Base-by-base conservation (phyloP, 2,888 invertebrate genomes). In the Entomobrya multifasciata region DNA sequence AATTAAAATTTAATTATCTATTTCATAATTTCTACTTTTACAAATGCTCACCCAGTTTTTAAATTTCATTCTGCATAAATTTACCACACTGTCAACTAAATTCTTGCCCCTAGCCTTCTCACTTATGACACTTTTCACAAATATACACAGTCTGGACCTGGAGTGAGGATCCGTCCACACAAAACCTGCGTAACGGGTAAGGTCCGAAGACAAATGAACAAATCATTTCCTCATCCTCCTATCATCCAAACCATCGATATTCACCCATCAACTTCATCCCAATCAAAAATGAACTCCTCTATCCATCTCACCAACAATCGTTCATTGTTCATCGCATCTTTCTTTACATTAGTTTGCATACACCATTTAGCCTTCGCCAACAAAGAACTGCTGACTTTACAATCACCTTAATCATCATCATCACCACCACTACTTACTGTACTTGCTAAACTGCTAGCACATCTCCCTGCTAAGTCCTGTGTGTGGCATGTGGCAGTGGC, bases 381-480 rank as follows among this genome's bases (percentile, higher is more conserved):
- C 52, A 52, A 52, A 52, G 4, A 60, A 60, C 57, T 60, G 57
- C n/a, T 13, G 13, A 15, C n/a, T 49, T 49, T 49, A 49, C 49
- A 49, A 5, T 3, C 49, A 49, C n/a, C n/a, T 13, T 49, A 49
- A n/a, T 49, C 49, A 49, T 49, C 49, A 49, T 49, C 15, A 11
- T n/a, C 15, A n/a, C 13, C n/a, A n/a, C n/a, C n/a, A n/a, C n/a
- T 49, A 10, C 49, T 36, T 8, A 36, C 20, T 44, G n/a, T n/a
- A n/a, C n/a, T n/a, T n/a, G n/a, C 36, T 36, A 47, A 70, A 72
- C 27, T 49, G 72, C 49, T 72, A 27, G 6, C 11, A 11, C 57
- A 13, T 36, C 36, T 36, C 36, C 36, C 57, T 25, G 57, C 1
- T 25, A 25, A 17, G 1, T 6, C 17, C 5, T 60, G 57, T 25